phyloP scores from a whole-genome alignment of 1,140 invertebrate genomes.

The Trichonephila clavata region DNA sequence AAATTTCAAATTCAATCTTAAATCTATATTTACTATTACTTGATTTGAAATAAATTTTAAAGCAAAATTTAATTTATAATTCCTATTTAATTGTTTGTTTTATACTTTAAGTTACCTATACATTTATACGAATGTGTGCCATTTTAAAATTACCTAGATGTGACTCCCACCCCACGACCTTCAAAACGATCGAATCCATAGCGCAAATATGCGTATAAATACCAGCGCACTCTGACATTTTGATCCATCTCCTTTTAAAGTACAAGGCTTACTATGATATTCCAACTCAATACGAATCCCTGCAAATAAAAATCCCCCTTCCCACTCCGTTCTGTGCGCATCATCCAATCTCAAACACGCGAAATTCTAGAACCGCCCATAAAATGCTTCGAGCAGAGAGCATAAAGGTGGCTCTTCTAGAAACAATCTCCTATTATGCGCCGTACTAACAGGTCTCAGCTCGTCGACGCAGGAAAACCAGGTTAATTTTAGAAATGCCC shows the following conservation, averaged over 20 bases:
- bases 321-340: background rate
- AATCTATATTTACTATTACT: too few relatives aligned
- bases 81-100: too few relatives aligned
- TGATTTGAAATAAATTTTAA: too few relatives aligned
- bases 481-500: conserved; percentile 48
- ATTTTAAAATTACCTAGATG: too few relatives aligned
- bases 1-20: too few relatives aligned
- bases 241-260: background rate
- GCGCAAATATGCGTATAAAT: background rate
- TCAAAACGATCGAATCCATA: background rate
- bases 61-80: too few relatives aligned
- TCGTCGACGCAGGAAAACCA: background rate
- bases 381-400: background rate
- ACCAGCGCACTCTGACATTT: background rate
- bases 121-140: too few relatives aligned
- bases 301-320: too few relatives aligned
- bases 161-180: background rate
- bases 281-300: background rate
- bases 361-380: background rate
- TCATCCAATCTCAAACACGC: background rate
- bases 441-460: background rate
- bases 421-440: conserved; percentile 45
- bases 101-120: too few relatives aligned
- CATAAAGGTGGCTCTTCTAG: background rate
- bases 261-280: background rate